Evolutionary conservation across 2,888 invertebrate genomes (phyloP).

Genomic region (Cyaniris semiargus): DNA sequence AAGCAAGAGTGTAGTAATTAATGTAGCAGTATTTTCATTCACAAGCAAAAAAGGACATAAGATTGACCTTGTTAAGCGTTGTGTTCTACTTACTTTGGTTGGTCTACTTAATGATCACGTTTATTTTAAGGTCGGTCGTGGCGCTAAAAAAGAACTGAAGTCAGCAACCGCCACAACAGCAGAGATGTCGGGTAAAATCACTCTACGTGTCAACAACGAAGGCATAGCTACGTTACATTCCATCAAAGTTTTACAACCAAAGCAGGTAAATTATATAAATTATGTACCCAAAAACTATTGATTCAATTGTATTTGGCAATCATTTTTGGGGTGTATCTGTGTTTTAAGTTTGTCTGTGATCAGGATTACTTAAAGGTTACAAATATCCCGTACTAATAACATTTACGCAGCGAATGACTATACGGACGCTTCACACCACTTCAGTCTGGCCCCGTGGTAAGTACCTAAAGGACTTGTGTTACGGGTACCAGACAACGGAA

Average conservation of each 20-base stretch:
- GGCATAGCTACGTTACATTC: slow-evolving; percentile 91
- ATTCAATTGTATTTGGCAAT: background rate
- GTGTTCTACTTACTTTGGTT: background rate
- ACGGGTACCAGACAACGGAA: too few relatives aligned
- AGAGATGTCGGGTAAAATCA: slow-evolving; percentile 91
- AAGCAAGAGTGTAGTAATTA: too few relatives aligned
- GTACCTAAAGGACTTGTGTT: too few relatives aligned
- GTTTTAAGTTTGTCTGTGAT: background rate
- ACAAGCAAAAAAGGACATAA: background rate
- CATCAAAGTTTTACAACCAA: slow-evolving; percentile 91
- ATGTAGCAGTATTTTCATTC: background rate
- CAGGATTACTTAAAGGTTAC: background rate
- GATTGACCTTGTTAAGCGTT: background rate
- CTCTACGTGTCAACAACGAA: slow-evolving; percentile 87
- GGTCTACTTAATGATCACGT: background rate
- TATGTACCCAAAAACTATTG: background rate
- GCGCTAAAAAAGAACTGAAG: slow-evolving; percentile 89
- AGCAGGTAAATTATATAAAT: slow-evolving; percentile 83
- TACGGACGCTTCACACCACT: too few relatives aligned
- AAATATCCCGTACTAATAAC: too few relatives aligned
- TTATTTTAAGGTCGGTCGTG: slow-evolving; percentile 83
- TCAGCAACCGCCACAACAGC: slow-evolving; percentile 93
- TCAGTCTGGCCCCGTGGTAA: too few relatives aligned
- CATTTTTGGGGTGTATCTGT: background rate
- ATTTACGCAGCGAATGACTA: too few relatives aligned